phyloP scores from a whole-genome alignment of 2,113 vertebrate species.

The Oryzias javanicus region DNA sequence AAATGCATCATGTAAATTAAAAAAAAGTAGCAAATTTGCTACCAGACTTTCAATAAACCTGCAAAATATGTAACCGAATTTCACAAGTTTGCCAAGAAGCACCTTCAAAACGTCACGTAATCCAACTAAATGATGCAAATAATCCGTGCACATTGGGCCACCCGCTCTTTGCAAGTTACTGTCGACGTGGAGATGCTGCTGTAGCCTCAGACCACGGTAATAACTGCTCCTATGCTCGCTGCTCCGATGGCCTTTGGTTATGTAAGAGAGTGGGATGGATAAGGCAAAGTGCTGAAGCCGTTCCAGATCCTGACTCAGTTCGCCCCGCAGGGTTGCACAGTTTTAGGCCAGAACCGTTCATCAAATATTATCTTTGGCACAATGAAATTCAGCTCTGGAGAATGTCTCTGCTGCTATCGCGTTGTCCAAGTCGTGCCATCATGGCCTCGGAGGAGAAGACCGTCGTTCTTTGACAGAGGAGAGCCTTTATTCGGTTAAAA shows the following conservation, averaged over 20 bases:
- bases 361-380: slow-evolving; percentile 70
- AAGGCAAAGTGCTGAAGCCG: slow-evolving; percentile 55
- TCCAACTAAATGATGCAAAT: no score
- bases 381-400: slow-evolving; percentile 37
- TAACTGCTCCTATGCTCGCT: slow-evolving; percentile 43
- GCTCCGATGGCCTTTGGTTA: slow-evolving; percentile 64
- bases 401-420: slow-evolving; percentile 11
- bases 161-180: slow-evolving; percentile 4
- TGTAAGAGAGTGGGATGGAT: slow-evolving; percentile 64
- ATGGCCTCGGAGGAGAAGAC: slow-evolving; percentile 11
- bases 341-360: slow-evolving; percentile 59
- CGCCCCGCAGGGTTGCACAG: slow-evolving; percentile 55
- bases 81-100: not conserved
- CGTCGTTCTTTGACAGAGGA: slow-evolving; percentile 11
- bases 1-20: no score
- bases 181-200: slow-evolving; percentile 23
- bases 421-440: slow-evolving; percentile 12
- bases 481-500: slow-evolving; percentile 11
- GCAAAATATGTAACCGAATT: no score
- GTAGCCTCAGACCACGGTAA: slow-evolving; percentile 52
- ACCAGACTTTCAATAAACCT: not conserved
- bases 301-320: slow-evolving; percentile 65
- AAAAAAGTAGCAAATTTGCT: no score
- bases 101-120: not conserved
- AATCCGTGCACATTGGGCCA: not conserved